phyloP scores from a whole-genome alignment of 2,888 invertebrate genomes.

The Leptinotarsa rubiginosa region DNA sequence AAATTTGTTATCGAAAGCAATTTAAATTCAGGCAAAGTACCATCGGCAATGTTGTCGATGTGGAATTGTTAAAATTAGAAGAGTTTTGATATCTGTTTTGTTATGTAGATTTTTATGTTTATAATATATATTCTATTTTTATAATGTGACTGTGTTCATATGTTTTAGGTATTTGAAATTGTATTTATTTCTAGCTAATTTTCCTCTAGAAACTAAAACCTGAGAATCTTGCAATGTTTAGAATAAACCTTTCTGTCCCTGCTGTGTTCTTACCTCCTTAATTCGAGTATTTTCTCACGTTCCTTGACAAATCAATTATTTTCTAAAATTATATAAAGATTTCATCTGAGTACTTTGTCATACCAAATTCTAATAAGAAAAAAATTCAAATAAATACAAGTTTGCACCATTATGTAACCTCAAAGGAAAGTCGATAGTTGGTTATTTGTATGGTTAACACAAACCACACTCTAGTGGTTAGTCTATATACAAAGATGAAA shows the following conservation, averaged over 20 bases:
- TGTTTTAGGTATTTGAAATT: slow-evolving; percentile 35
- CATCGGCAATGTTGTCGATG: slow-evolving; percentile 31
- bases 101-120: slow-evolving; percentile 36
- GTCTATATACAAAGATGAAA: no score
- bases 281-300: not conserved
- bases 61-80: slow-evolving; percentile 40
- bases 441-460: no score
- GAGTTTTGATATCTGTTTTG: slow-evolving; percentile 40
- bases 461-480: no score
- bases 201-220: not conserved
- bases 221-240: slow-evolving; percentile 40
- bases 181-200: slow-evolving; percentile 31
- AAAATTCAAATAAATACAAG: no score
- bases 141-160: slow-evolving; percentile 44
- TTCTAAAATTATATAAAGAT: no score
- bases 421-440: no score
- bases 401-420: no score
- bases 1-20: not conserved
- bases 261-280: not conserved
- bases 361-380: no score
- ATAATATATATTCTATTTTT: slow-evolving; percentile 47
- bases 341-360: no score
- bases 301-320: not conserved
- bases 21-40: slow-evolving; percentile 4
- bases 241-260: slow-evolving; percentile 38